Evolutionary conservation across 2,113 vertebrate genomes (phyloP).

Genomic region (Saccopteryx bilineata): DNA sequence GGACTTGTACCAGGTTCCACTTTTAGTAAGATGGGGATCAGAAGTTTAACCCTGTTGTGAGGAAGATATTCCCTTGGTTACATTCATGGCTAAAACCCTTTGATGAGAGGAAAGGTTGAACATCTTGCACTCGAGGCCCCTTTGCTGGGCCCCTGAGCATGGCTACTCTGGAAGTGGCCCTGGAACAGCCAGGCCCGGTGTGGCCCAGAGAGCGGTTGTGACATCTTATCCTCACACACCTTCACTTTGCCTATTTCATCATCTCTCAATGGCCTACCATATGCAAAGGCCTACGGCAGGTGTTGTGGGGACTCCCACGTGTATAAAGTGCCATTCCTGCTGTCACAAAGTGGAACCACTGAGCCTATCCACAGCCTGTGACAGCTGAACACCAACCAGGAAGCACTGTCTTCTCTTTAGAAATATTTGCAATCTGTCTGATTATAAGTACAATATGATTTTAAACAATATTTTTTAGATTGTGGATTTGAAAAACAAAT

Average conservation of each 20-base stretch:
- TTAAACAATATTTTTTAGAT: not conserved
- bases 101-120: not conserved
- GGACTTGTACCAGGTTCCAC: not conserved
- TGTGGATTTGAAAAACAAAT: conserved; percentile 6
- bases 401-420: not conserved
- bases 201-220: not conserved
- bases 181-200: not conserved
- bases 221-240: not conserved
- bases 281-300: not conserved
- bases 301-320: not conserved
- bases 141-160: not conserved
- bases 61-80: not conserved
- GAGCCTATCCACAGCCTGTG: not conserved
- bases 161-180: not conserved
- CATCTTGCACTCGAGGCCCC: not conserved
- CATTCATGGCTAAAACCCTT: not conserved
- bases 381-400: not conserved
- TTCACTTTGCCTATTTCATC: not conserved
- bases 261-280: not conserved
- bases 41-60: not conserved
- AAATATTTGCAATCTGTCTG: conserved; percentile 20
- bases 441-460: conserved; percentile 1
- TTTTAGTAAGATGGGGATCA: not conserved
- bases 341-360: not conserved
- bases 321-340: not conserved